Evolutionary conservation across 2,113 vertebrate species (phyloP), one percentile per base, ranked within the genome.

Genomic region (Symphodus melops): DNA sequence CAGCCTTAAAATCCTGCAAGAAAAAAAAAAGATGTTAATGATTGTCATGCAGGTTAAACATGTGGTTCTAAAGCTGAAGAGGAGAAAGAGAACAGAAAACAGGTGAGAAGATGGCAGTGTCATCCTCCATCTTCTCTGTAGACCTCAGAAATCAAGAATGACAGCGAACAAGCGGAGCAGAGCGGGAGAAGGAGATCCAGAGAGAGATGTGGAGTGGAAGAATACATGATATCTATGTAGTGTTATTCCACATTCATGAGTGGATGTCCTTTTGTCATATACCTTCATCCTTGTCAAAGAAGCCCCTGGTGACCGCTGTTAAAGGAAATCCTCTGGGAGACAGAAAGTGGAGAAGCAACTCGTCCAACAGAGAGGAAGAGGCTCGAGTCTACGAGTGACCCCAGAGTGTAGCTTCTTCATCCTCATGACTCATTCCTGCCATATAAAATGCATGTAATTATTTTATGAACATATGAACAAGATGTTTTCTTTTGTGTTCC

Each of bases 181-280:
- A n/a, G 28, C 12, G 36, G 51, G 49, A 37, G 13, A n/a, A 21
- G 74, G 64, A 79, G 58, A 72, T 63, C 39, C 33, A 36, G 20
- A 48, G 49, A 64, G 58, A 44, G 17, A 65, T 9, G 23, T 14
- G 19, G 46, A 75, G 53, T 25, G 23, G 33, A 64, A 51, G 49
- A 66, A 53, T 37, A 66, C 59, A 66, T 17, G 13, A 44, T 52
- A 17, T 60, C 46, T 63, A 28, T 75, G 71, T 68, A 58, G 57
- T 71, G 28, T 37, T 63, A 72, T 77, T 61, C 14, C 19, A 62
- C 52, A 60, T 33, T 6, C 39, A 39, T 1, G 10, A 44, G 65
- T 56, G 10, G 28, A 79, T 75, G 75, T 48, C 13, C 23, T 75
- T 33, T 72, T 84, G 65, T 76, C 20, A 61, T 68, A 72, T 51